Conservation (phyloP, 92 coral and sea anemone genomes). For the Actinostola sp. region DNA sequence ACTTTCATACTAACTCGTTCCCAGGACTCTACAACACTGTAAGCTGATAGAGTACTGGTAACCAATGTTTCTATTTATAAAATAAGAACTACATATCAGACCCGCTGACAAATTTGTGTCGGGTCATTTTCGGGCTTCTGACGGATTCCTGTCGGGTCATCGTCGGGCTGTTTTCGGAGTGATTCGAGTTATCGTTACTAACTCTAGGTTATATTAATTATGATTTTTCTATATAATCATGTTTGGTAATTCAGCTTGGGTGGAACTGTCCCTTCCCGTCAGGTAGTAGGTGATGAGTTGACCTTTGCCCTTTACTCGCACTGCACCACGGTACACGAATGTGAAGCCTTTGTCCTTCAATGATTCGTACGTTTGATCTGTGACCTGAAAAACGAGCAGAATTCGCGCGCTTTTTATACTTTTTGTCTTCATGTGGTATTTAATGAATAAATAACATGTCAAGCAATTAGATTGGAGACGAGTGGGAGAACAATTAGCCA, state of each 20-base stretch:
- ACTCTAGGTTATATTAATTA: background rate
- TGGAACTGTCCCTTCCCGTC: constrained; percentile 73
- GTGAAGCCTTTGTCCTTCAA: constrained; percentile 86
- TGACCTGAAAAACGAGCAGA: constrained; percentile 59
- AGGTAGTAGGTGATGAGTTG: constrained; percentile 92
- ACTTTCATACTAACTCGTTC: no score
- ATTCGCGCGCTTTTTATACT: no score
- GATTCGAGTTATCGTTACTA: background rate
- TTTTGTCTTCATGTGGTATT: no score
- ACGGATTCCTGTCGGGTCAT: constrained; percentile 10
- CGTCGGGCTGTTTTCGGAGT: constrained; percentile 2
- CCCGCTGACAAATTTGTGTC: background rate
- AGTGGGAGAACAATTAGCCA: no score
- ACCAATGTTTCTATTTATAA: background rate
- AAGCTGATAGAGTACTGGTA: background rate
- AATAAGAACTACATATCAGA: background rate
- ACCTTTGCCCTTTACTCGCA: constrained; percentile 98
- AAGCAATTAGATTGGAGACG: no score
- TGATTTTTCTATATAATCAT: constrained; percentile 14
- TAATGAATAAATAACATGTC: background rate
- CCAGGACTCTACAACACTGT: no score
- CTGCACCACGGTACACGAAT: constrained; percentile 96
- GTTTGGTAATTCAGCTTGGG: constrained; percentile 65
- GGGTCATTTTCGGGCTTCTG: constrained; percentile 9
- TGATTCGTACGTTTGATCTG: constrained; percentile 86